phyloP scores from a whole-genome alignment of 2,888 invertebrate species.

The Agrotis puta region DNA sequence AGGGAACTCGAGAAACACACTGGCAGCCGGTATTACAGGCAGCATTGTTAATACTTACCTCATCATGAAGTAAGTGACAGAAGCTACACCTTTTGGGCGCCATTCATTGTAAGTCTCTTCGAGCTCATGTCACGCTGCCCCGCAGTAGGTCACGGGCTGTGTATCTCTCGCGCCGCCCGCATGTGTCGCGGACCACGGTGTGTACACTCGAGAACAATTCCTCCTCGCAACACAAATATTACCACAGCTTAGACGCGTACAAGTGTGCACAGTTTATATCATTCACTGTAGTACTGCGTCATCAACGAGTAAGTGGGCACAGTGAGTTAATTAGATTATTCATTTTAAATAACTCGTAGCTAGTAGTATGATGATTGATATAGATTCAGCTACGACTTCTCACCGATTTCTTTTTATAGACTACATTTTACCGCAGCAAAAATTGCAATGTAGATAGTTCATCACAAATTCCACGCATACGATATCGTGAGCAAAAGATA shows the following conservation, averaged over 20 bases:
- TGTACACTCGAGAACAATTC: neutral
- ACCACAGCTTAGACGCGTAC: neutral
- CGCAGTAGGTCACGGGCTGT: neutral
- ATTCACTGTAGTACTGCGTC: neutral
- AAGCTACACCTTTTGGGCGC: too few species aligned
- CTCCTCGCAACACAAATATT: constrained; percentile 3
- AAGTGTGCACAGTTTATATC: neutral
- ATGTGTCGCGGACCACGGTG: neutral
- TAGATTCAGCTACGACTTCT: too few species aligned
- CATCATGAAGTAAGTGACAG: neutral
- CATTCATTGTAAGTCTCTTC: neutral
- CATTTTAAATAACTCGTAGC: neutral
- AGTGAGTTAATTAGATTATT: neutral
- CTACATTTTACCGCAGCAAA: too few species aligned
- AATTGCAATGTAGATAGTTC: too few species aligned
- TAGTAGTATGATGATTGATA: too few species aligned
- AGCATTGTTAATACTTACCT: neutral
- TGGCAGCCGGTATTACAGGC: neutral
- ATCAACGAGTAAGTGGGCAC: neutral
- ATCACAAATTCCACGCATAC: too few species aligned
- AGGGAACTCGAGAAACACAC: neutral
- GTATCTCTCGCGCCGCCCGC: neutral
- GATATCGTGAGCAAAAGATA: too few species aligned
- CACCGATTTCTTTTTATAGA: too few species aligned
- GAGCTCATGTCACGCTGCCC: neutral